phyloP scores from a whole-genome alignment of 2,888 invertebrate genomes.

The Dexiosoma caninum region DNA sequence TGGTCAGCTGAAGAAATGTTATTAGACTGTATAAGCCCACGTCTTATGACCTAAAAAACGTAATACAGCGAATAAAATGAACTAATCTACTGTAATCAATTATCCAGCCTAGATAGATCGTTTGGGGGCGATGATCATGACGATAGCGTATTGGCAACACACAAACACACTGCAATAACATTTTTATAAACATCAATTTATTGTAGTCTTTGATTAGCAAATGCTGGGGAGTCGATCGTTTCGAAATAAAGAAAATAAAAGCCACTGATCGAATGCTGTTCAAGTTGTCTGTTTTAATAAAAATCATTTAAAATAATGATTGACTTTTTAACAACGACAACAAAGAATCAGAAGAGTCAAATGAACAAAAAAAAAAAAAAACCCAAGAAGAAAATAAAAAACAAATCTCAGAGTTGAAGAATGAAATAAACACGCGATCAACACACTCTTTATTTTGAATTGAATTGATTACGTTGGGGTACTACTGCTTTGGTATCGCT shows the following conservation, averaged over 20 bases:
- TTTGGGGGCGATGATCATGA: conserved; percentile 17
- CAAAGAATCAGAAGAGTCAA: conserved; percentile 10
- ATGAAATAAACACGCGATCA: conserved; percentile 60
- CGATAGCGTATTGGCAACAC: conserved; percentile 7
- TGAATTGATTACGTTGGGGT: conserved; percentile 28
- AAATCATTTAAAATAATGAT: conserved; percentile 60
- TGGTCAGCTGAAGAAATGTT: not conserved
- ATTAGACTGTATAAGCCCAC: not conserved
- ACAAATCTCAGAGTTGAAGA: conserved; percentile 38
- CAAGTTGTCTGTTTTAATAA: conserved; percentile 58
- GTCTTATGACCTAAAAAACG: not conserved
- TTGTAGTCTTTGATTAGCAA: not conserved
- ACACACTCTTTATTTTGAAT: conserved; percentile 53
- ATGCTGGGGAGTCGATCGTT: not conserved
- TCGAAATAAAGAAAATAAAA: not conserved
- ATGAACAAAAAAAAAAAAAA: not conserved
- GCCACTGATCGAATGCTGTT: conserved; percentile 28
- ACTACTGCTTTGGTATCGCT: conserved; percentile 21
- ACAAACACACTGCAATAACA: not conserved
- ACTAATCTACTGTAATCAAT: conserved; percentile 1
- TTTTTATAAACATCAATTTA: not conserved
- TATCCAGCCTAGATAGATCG: conserved; percentile 4
- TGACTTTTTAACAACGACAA: conserved; percentile 40
- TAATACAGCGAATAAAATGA: not conserved
- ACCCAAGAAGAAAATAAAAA: not conserved